Conservation (phyloP, 2,113 vertebrate species). For the Catharus minimus region DNA sequence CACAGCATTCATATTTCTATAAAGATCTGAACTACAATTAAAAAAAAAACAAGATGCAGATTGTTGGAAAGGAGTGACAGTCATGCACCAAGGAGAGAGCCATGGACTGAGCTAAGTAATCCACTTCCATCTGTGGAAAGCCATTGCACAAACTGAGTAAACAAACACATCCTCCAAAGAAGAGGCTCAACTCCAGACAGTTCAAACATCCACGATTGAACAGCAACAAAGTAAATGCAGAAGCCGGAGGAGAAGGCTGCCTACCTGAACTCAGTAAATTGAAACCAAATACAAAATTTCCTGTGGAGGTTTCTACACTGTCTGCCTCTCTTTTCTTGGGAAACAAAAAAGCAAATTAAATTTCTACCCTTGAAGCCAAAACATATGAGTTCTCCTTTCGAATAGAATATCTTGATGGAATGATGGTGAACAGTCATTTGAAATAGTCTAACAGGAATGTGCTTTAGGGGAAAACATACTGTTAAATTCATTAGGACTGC, state of each 20-base stretch:
- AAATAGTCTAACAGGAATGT: neutral
- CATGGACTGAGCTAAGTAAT: neutral
- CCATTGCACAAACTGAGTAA: neutral
- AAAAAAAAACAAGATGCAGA: neutral
- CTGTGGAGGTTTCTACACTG: neutral
- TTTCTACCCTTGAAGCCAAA: neutral
- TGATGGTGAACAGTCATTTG: neutral
- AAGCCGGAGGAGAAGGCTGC: neutral
- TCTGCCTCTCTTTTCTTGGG: neutral
- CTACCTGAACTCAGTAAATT: constrained; percentile 3
- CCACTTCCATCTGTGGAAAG: neutral
- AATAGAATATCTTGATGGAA: neutral
- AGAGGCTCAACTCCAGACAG: neutral
- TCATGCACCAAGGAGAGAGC: neutral
- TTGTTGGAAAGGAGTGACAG: neutral
- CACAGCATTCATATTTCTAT: neutral
- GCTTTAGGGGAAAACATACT: neutral
- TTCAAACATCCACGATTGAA: neutral
- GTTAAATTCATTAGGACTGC: neutral
- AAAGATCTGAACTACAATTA: neutral
- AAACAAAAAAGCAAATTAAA: constrained; percentile 6
- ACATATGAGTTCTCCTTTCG: neutral
- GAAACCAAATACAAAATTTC: constrained; percentile 37
- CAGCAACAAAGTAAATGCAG: neutral
- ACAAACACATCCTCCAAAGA: neutral